Evolutionary conservation across 2,113 vertebrate species (phyloP).

Genomic region (Upupa epops): DNA sequence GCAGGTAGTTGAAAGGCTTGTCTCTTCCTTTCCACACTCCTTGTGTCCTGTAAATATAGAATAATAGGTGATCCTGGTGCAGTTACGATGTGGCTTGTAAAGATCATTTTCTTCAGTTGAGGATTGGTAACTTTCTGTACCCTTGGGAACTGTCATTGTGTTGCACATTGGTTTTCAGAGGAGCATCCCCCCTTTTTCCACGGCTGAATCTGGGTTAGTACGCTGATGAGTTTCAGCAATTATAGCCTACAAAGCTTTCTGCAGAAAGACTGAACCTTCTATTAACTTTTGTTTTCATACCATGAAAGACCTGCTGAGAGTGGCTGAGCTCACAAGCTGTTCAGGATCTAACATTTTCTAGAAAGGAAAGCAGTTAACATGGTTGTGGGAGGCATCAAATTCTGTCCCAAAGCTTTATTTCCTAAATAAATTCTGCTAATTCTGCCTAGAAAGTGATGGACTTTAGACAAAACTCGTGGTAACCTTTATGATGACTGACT

Average conservation of each 20-base stretch:
- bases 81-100: background rate
- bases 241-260: background rate
- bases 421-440: background rate
- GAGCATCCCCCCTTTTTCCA: background rate
- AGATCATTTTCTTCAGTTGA: background rate
- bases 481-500: background rate
- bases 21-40: conserved; percentile 4
- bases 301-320: background rate
- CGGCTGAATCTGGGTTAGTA: background rate
- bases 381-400: background rate
- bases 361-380: background rate
- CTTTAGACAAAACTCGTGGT: background rate
- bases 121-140: background rate
- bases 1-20: background rate
- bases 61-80: background rate
- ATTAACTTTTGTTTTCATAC: background rate
- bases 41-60: background rate
- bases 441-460: background rate
- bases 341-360: background rate
- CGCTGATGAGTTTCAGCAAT: background rate
- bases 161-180: background rate
- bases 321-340: background rate
- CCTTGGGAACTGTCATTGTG: background rate
- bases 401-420: background rate
- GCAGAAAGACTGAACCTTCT: background rate